Evolutionary conservation across 2,888 invertebrate genomes (phyloP).

Genomic region (Eupithecia tripunctaria): DNA sequence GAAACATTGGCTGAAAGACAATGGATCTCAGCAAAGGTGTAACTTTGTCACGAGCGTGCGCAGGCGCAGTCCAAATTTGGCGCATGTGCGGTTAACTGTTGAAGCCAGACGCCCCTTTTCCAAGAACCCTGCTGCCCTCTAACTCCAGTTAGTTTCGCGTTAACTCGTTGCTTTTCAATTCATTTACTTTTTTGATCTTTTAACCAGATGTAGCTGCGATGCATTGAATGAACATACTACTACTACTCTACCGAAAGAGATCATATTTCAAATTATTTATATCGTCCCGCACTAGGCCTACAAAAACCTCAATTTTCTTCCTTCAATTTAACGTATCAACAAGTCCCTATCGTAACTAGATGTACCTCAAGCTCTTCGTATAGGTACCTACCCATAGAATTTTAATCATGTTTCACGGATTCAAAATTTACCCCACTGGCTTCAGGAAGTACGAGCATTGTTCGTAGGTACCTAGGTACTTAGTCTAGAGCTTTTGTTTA

Average conservation of each 20-base stretch:
- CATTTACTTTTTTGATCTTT: slow-evolving; percentile 25
- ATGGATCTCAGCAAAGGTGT: slow-evolving; percentile 20
- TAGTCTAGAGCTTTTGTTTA: slow-evolving; percentile 19
- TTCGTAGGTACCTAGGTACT: not conserved
- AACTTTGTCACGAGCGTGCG: slow-evolving; percentile 36
- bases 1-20: slow-evolving; percentile 2
- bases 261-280: not conserved
- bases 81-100: slow-evolving; percentile 45
- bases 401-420: too few species aligned
- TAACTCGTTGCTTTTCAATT: slow-evolving; percentile 38
- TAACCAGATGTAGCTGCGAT: slow-evolving; percentile 12
- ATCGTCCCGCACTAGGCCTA: not conserved
- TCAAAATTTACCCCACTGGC: not conserved
- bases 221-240: not conserved
- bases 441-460: not conserved
- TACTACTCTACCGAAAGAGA: not conserved
- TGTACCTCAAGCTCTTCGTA: too few species aligned
- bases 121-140: slow-evolving; percentile 55
- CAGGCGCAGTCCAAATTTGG: slow-evolving; percentile 43
- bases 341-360: not conserved
- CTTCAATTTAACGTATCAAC: not conserved
- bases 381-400: too few species aligned
- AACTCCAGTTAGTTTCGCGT: slow-evolving; percentile 48
- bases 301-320: not conserved
- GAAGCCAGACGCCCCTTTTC: slow-evolving; percentile 59